Percentiles rank a stretch among this genome's conserved stretches.
These are phyloP conservation scores for Scaptomyza montana DNA, from an alignment of 1,140 invertebrate genomes.

Conservation along the genomic window DNA sequence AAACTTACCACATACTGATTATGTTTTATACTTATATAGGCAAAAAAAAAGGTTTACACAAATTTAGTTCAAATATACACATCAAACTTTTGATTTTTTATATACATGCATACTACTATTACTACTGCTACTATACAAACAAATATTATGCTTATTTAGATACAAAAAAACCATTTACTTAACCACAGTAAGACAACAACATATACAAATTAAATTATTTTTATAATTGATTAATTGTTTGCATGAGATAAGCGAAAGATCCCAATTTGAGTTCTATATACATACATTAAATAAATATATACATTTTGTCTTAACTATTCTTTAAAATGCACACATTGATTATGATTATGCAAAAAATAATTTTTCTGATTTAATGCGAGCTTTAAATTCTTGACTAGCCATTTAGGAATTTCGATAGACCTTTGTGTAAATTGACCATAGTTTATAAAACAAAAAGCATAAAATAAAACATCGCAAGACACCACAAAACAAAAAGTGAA, in stretches of 20 bases:
- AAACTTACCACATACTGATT: slow-evolving; percentile 71
- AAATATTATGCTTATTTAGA: slow-evolving; percentile 27
- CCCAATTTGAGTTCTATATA: slow-evolving; percentile 2
- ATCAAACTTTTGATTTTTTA: slow-evolving; percentile 58
- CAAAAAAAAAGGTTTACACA: slow-evolving; percentile 76
- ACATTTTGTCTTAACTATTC: slow-evolving; percentile 9
- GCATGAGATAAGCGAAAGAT: neutral
- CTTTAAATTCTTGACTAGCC: slow-evolving; percentile 38
- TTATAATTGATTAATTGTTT: slow-evolving; percentile 21
- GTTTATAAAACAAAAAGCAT: slow-evolving; percentile 23
- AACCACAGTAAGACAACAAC: slow-evolving; percentile 5
- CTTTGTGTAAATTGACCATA: slow-evolving; percentile 40
- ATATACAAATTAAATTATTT: slow-evolving; percentile 9
- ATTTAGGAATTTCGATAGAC: slow-evolving; percentile 26
- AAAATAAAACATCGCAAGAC: neutral
- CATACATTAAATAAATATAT: too few species aligned
- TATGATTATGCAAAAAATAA: slow-evolving; percentile 5
- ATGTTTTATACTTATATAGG: slow-evolving; percentile 74
- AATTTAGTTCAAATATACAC: slow-evolving; percentile 80
- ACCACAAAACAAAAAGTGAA: slow-evolving; percentile 5
- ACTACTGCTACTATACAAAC: slow-evolving; percentile 13
- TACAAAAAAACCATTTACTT: slow-evolving; percentile 11
- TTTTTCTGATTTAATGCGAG: slow-evolving; percentile 17
- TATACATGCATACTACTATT: slow-evolving; percentile 20
- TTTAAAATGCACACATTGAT: slow-evolving; percentile 20